Base-by-base conservation (phyloP, 2,888 invertebrate genomes). In the Melanostoma mellinum region DNA sequence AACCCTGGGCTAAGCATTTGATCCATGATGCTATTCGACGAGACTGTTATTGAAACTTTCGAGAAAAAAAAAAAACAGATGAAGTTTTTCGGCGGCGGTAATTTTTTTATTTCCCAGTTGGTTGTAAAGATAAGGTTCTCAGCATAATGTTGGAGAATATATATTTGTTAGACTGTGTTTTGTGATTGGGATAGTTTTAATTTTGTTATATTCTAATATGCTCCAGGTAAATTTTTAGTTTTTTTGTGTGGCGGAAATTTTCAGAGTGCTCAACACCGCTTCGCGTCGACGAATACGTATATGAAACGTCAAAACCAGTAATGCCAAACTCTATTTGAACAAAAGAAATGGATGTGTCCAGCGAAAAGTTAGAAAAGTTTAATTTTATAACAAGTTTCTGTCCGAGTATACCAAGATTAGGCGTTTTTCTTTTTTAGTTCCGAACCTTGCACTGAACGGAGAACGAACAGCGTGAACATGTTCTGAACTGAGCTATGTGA, bases 1-100 rank as follows among this genome's bases (percentile, higher is more conserved):
- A 95, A 95, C 85, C 96, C 96, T 30, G 97, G 97, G 92, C 97
- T 97, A 82, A 97, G 92, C 96, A 97, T 97, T 92, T 96, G 96
- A 94, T 97, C 97, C 97, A 97, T 97, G 87, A 91, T 93, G 58
- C 5, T 56, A 3, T 8, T 35, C 46, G 5, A 33, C 3, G 40
- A 3, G 36, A 6, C 10, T 42, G 3, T 6, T 9, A 8, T n/a
- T 5, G 20, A 38, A 33, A 42, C 9, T 32, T 35, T 38, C 1
- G 35, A 3, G 35, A 58, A 33, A 60, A 32, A 42, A 58, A 38
- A 48, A 3, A 4, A 10, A n/a, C 32, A 6, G n/a, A n/a, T 44
- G 2, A 48, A 6, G 6, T 32, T 63, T 56, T 69, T 56, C 30
- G 42, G 9, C 3, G 32, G 56, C 40, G 30, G 61, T 30, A 5